Evolutionary conservation across 2,888 invertebrate genomes (phyloP), one percentile per base, ranked within the genome.

Genomic region (Meteorus cinctellus): DNA sequence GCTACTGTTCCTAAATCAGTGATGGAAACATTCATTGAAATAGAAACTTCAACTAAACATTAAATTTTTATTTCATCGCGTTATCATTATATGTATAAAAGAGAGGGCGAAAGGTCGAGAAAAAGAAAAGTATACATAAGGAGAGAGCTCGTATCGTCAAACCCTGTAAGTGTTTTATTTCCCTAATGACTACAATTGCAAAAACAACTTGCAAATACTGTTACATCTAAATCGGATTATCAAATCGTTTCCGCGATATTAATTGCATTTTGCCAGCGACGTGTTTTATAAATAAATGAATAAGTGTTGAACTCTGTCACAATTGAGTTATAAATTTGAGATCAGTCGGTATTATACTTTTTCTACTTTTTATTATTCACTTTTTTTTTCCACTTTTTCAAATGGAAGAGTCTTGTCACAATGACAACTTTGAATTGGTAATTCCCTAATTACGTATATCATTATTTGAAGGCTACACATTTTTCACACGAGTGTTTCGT

Each of bases 381-480:
- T 48, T 48, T 48, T 48, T 63, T 80, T 77, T 72, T 69, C 78
- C 77, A 77, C 76, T 77, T 69, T 76, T 76, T 76, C 69, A 79
- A 76, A 77, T 73, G 75, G 76, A 78, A 77, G 72, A 76, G 66
- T 76, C 71, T 77, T 78, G 60, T 81, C 80, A 73, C 16, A 16
- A 62, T 31, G 29, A 31, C 62, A 31, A 36, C 41, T 65, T 65
- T 36, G 31, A 41, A 65, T 65, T 29, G 29, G 62, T 12, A 29
- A 34, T 63, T 31, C 14, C n/a, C 63, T 63, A 63, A 34, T 65
- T 65, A 65, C 65, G 65, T 65, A 65, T 65, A 34, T 36, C 41
- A 65, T 65, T 19, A 34, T 65, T 41, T 36, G 36, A 34, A 34
- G 66, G 67, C 67, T 60, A 73, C 59, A 67, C 55, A 55, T 55